These are phyloP conservation scores for Oenanthe melanoleuca DNA, from an alignment of 2,113 vertebrate genomes.

Conservation along the genomic window DNA sequence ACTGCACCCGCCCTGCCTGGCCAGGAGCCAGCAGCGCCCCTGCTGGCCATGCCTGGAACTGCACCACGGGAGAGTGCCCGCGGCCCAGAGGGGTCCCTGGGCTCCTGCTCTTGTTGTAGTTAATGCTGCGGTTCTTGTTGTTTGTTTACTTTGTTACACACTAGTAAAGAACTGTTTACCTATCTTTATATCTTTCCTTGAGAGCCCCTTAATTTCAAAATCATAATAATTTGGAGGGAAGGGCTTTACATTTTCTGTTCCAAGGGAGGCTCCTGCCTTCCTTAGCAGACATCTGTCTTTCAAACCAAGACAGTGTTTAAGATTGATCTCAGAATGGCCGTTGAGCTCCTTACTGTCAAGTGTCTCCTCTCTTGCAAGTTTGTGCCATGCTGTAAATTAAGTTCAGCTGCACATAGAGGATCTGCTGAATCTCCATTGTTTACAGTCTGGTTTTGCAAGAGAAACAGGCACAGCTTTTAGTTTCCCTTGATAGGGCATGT, in stretches of 20 bases:
- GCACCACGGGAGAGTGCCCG: fast-evolving
- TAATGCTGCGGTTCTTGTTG: fast-evolving
- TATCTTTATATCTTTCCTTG: neutral
- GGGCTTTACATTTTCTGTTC: neutral
- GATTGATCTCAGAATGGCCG: neutral
- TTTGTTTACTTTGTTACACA: too few species aligned
- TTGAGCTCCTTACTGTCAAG: neutral
- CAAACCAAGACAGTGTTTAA: too few species aligned
- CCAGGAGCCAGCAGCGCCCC: too few species aligned
- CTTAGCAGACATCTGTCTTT: neutral
- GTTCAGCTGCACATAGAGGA: neutral
- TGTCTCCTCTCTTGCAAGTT: neutral
- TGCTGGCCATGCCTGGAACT: neutral
- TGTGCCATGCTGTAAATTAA: neutral
- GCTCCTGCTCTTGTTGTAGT: too few species aligned
- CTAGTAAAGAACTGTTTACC: neutral
- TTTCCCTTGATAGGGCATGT: neutral
- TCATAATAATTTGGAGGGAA: neutral
- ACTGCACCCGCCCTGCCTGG: too few species aligned
- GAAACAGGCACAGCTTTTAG: neutral
- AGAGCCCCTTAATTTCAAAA: neutral
- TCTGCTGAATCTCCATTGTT: neutral
- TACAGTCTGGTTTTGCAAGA: neutral
- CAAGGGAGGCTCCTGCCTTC: neutral
- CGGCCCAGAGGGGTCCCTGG: neutral